Evolutionary conservation across 2,113 vertebrate genomes (phyloP).

Genomic region (Coregonus clupeaformis): DNA sequence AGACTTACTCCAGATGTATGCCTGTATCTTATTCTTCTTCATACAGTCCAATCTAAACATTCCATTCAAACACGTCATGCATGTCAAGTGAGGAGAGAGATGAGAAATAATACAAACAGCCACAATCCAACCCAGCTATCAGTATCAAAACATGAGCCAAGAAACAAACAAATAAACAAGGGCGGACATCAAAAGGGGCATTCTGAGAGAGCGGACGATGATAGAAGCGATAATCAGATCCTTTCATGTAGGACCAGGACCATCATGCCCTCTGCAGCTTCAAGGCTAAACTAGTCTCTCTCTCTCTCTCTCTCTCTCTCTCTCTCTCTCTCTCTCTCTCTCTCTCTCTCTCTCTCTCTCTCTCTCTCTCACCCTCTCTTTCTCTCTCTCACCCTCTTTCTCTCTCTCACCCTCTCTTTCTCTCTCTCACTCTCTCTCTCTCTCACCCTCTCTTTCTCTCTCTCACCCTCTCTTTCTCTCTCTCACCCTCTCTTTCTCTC

Average conservation of each 20-base stretch:
- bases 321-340: not conserved
- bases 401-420: not conserved
- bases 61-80: slow-evolving; percentile 11
- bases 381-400: not conserved
- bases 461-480: not conserved
- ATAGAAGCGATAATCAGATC: slow-evolving; percentile 35
- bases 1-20: slow-evolving; percentile 8
- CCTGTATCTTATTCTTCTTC: slow-evolving; percentile 7
- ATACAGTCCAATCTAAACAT: slow-evolving; percentile 1
- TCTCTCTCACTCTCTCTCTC: not conserved
- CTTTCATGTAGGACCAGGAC: slow-evolving; percentile 59
- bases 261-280: slow-evolving; percentile 48
- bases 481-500: not conserved
- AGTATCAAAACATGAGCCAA: slow-evolving; percentile 38
- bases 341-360: not conserved
- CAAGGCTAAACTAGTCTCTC: slow-evolving; percentile 32
- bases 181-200: slow-evolving; percentile 42
- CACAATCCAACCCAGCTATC: slow-evolving; percentile 21
- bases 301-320: not conserved
- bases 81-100: slow-evolving; percentile 19
- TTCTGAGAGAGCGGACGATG: slow-evolving; percentile 33
- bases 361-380: not conserved
- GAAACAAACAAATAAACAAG: slow-evolving; percentile 49
- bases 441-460: not conserved
- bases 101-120: slow-evolving; percentile 17